Evolutionary conservation across 1,140 invertebrate genomes (phyloP), one percentile per base, ranked within the genome.

Genomic region (Trachymyrmex septentrionalis): DNA sequence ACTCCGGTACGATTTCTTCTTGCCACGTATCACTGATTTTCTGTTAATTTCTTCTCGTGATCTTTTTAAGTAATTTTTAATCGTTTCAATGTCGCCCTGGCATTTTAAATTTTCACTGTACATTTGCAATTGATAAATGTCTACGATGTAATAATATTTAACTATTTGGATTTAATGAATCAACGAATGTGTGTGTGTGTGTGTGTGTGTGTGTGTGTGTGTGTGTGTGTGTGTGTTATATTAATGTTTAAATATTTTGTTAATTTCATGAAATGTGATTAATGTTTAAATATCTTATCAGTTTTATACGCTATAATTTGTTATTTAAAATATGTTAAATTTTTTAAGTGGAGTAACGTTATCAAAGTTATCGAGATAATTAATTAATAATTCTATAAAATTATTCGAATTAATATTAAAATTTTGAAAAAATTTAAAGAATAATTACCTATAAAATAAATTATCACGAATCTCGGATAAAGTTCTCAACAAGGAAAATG

Each of bases 1-100:
- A 95, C 86, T 53, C 92, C 76, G 94, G 94, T 95, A 93, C 44
- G 86, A 61, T 84, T 61, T 61, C 10, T 21, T n/a, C 2, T 21
- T 16, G 67, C 3, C 2, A 6, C 34, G 21, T 66, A 57, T 75
- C 21, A 21, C 14, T 44, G 19, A 9, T 48, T 27, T 69, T 10
- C 48, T 10, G 21, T 7, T n/a, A 24, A 63, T 48, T 55, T 14
- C 48, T 24, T 10, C 1, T 66, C 0, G 19, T 63, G 3, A 12
- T 48, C 6, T 53, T 61, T 66, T 48, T 16, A 55, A 2, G 3
- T 10, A n/a, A 19, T 48, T 50, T 72, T 80, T 50, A 50, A 73
- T 10, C 34, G 19, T 27, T 30, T 48, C 2, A 34, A 55, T 55
- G 21, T 81, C 21, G 3, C 12, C 61, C 27, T 21, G 16, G 0